Base-by-base conservation (phyloP, 37 sponge, comb jelly and placozoan species). In the Cliona cf. orientalis region DNA sequence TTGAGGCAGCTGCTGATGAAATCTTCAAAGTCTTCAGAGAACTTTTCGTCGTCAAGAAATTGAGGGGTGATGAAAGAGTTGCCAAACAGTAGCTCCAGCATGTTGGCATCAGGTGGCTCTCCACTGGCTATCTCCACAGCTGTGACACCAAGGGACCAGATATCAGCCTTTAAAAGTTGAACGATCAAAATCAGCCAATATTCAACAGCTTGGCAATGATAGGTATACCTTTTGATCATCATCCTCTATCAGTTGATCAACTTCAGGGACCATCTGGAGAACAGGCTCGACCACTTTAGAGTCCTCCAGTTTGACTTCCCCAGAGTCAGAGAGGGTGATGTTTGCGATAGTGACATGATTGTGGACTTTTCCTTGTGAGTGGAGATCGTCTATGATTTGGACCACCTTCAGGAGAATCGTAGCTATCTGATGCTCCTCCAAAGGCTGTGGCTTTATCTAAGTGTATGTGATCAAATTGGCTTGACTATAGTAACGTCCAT, bases 91-190 rank as follows among this genome's bases (percentile, higher is more conserved):
- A 97, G 97, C 49, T 95, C 78, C 99, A 99, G 96, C 26, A 99
- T 79, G 80, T 97, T 95, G 37, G 97, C 86, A 65, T 97, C 76
- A 33, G 98, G 98, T 31, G 98, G 98, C 42, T 97, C 93, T 42
- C 98, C 95, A 46, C 88, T 79, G 14, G 99, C 99, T 58, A 98
- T 69, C 76, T 98, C 99, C 31, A 98, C 96, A 5, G 96, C 99
- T 19, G 99, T 98, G 45, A 98, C 94, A 14, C 99, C 99, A 23
- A 99, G 89, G 1, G 99, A 99, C 99, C 99, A 99, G 57, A 99
- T 96, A 69, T 99, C 99, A 40, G 99, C 97, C 89, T 97, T 69
- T 6, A 66, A 12, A 5, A 17, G 23, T 26, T 31, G 59, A 28
- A 17, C 14, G 55, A n/a, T n/a, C n/a, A n/a, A n/a, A n/a, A n/a